Percentiles rank a stretch among this genome's conserved stretches.
Evolutionary conservation across 2,888 invertebrate species (phyloP).

Genomic region (Melanophora roralis): DNA sequence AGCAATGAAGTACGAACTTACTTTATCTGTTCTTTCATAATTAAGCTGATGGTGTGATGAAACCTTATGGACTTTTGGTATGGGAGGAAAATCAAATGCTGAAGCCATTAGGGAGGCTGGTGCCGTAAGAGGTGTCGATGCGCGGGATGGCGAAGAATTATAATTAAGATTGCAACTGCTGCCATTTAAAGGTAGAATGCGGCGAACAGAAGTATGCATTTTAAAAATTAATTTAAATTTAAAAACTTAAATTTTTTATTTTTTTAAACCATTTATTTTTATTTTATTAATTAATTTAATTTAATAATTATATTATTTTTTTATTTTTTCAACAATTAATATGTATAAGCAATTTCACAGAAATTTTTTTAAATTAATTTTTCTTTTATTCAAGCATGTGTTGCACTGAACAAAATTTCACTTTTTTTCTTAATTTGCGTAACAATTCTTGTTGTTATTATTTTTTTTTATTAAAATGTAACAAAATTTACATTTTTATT

Average conservation of each 20-base stretch:
- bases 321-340: background rate
- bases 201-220: constrained; percentile 50
- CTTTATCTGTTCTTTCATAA: constrained; percentile 74
- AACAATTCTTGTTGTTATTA: background rate
- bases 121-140: constrained; percentile 64
- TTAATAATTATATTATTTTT: too few species aligned
- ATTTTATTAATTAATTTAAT: too few species aligned
- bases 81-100: constrained; percentile 56
- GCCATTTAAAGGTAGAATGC: constrained; percentile 42
- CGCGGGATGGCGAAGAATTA: constrained; percentile 55
- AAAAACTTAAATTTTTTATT: too few species aligned
- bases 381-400: background rate
- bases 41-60: constrained; percentile 71
- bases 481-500: constrained; percentile 22
- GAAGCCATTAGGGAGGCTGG: constrained; percentile 38
- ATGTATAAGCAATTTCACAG: constrained; percentile 21
- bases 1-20: too few species aligned
- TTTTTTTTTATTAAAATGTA: background rate
- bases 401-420: constrained; percentile 3
- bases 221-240: too few species aligned
- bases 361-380: constrained; percentile 7
- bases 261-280: too few species aligned
- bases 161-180: background rate
- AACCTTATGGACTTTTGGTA: constrained; percentile 58
- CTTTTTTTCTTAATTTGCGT: constrained; percentile 33